Evolutionary conservation across 2,888 invertebrate genomes (phyloP).

Genomic region (Drosophila crucigera): DNA sequence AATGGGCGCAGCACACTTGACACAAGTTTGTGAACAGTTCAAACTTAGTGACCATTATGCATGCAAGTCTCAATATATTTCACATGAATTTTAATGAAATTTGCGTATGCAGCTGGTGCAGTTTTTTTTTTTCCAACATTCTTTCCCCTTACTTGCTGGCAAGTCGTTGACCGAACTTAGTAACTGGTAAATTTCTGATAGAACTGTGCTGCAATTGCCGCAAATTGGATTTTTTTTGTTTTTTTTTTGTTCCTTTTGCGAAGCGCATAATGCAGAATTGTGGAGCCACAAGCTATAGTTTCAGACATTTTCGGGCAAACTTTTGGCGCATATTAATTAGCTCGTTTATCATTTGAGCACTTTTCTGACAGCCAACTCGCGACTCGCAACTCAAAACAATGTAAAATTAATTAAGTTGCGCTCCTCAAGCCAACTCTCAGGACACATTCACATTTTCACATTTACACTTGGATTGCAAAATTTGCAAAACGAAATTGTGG

Average conservation of each 20-base stretch:
- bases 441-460: constrained; percentile 28
- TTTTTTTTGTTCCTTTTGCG: constrained; percentile 18
- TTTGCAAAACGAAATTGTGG: constrained; percentile 26
- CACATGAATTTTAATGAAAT: constrained; percentile 77
- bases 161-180: constrained; percentile 56
- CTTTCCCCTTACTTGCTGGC: neutral
- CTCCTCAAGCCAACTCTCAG: constrained; percentile 57
- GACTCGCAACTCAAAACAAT: constrained; percentile 59
- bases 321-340: constrained; percentile 76
- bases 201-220: constrained; percentile 5
- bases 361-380: constrained; percentile 62
- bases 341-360: constrained; percentile 78
- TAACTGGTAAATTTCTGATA: constrained; percentile 16
- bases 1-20: constrained; percentile 60
- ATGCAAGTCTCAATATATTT: constrained; percentile 79
- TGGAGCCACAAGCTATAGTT: constrained; percentile 43
- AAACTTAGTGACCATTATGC: constrained; percentile 79
- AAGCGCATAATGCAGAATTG: constrained; percentile 71
- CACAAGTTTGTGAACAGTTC: constrained; percentile 64
- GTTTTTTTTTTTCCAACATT: neutral
- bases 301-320: constrained; percentile 40
- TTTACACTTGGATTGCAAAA: constrained; percentile 34
- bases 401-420: constrained; percentile 77
- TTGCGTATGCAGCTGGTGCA: constrained; percentile 39
- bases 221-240: neutral